Evolutionary conservation across 2,888 invertebrate species (phyloP).

Genomic region (Metopia argyrocephala): DNA sequence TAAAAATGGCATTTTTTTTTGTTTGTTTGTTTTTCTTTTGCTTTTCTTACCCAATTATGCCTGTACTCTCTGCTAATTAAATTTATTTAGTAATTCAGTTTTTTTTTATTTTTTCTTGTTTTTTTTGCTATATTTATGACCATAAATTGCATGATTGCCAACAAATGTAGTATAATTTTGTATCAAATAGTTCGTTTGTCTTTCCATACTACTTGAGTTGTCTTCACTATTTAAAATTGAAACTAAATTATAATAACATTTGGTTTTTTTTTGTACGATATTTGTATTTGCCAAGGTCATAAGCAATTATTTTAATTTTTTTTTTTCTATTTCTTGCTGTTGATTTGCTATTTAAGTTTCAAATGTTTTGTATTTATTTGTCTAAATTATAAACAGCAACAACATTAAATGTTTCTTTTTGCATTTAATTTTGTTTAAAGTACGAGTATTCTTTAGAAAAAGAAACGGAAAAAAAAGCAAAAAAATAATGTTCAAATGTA

Average conservation of each 20-base stretch:
- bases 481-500: too few relatives aligned
- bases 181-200: neutral
- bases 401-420: neutral
- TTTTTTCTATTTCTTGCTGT: neutral
- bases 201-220: neutral
- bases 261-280: slow-evolving; percentile 15
- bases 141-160: slow-evolving; percentile 54
- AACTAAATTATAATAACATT: slow-evolving; percentile 51
- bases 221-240: neutral
- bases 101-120: slow-evolving; percentile 18
- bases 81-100: too few relatives aligned
- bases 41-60: slow-evolving; percentile 5
- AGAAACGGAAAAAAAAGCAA: too few relatives aligned
- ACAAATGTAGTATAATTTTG: slow-evolving; percentile 20
- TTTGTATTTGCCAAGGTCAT: slow-evolving; percentile 57
- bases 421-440: too few relatives aligned
- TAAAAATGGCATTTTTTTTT: slow-evolving; percentile 37
- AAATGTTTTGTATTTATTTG: slow-evolving; percentile 16
- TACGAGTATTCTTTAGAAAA: too few relatives aligned
- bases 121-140: slow-evolving; percentile 39
- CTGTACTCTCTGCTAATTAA: slow-evolving; percentile 55
- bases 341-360: slow-evolving; percentile 18
- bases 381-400: slow-evolving; percentile 5
- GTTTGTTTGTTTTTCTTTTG: neutral
- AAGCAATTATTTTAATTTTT: slow-evolving; percentile 60